Evolutionary conservation across 2,888 invertebrate genomes (phyloP), one percentile per base, ranked within the genome.

Genomic region (Pristionchus exspectatus): DNA sequence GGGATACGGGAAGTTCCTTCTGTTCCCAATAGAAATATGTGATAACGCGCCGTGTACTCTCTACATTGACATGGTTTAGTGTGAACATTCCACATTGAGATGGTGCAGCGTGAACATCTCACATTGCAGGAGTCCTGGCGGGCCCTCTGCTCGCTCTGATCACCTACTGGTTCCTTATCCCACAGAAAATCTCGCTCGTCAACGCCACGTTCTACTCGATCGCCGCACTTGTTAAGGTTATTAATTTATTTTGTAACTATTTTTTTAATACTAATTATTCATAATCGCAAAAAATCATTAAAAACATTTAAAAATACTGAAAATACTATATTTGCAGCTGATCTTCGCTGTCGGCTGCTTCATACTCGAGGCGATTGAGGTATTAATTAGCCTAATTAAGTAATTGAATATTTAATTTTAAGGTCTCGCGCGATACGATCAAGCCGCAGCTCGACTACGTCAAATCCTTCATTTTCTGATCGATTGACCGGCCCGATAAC

Each of bases 141-240:
- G 91, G 92, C 14, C 72, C 91, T 18, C 66, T 91, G 38, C 90
- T 91, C 77, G 91, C 92, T 21, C 89, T 92, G 86, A 18, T 91
- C 33, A 89, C 91, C 7, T 91, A 86, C 66, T 85, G 87, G 38
- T 90, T 90, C 59, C 87, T 92, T 69, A 74, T 89, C 44, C 66
- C 81, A 1, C 74, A 88, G 81, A 72, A 54, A 18, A 81, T 81
- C 33, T 30, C 77, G 14, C 24, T 88, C 24, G 44, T 88, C 38
- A 59, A 56, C 63, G 33, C 77, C 3, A 56, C 81, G 10, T 18
- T 88, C 77, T 88, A 88, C 88, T 59, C 33, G 33, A 33, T 59
- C 59, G 81, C 81, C 59, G 33, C 88, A 5, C 4, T 77, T 38
- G n/a, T 59, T 14, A 88, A 88, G 88, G 88, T 74, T 18, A 74